Evolutionary conservation across 1,140 invertebrate species (phyloP).

Genomic region (Tigriopus japonicus): DNA sequence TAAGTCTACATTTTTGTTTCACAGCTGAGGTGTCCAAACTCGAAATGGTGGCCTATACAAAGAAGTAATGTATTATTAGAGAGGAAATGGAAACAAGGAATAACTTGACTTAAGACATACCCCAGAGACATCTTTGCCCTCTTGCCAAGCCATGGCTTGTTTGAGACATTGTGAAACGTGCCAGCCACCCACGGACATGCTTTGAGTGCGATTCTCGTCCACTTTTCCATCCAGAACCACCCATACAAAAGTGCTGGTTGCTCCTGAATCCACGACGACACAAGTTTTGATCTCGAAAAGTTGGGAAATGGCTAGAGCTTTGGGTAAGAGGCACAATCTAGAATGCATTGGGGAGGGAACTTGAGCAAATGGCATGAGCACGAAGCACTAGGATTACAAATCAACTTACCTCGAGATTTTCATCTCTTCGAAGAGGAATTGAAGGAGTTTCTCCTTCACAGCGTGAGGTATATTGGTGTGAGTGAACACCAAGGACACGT

Average conservation of each 20-base stretch:
- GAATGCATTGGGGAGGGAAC: neutral
- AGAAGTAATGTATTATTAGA: neutral
- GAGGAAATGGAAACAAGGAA: neutral
- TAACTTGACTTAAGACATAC: neutral
- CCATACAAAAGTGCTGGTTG: conserved; percentile 30
- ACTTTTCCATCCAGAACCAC: conserved; percentile 31
- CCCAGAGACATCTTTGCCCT: conserved; percentile 22
- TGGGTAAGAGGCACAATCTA: conserved; percentile 10
- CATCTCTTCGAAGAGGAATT: conserved; percentile 31
- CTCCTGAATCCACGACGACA: conserved; percentile 31
- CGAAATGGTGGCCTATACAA: conserved; percentile 27
- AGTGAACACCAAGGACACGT: conserved; percentile 29
- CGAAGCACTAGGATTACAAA: no score
- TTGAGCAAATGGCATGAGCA: no score
- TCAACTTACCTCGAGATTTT: conserved; percentile 28
- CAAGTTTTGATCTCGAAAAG: conserved; percentile 31
- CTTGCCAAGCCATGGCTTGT: conserved; percentile 30
- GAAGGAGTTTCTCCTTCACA: conserved; percentile 28
- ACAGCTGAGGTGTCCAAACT: conserved; percentile 29
- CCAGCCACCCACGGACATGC: conserved; percentile 30
- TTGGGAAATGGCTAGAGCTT: conserved; percentile 27
- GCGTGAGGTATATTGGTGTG: conserved; percentile 28
- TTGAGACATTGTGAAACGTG: conserved; percentile 31
- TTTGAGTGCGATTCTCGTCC: conserved; percentile 26
- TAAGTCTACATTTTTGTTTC: conserved; percentile 30